These are phyloP conservation scores for Dasyornis broadbenti DNA, from an alignment of 2,113 vertebrate species.

Conservation along the genomic window DNA sequence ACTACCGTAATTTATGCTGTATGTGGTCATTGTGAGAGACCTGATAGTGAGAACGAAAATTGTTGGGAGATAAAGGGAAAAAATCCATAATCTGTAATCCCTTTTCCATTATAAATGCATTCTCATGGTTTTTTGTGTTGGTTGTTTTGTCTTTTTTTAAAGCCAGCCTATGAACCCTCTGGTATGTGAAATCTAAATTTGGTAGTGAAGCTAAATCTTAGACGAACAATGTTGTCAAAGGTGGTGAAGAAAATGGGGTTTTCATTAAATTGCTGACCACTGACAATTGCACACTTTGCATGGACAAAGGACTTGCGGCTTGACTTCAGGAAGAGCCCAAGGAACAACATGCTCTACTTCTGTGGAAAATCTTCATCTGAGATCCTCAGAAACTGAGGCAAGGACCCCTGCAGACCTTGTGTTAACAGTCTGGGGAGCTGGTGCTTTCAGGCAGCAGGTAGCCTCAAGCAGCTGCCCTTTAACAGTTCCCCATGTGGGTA, in stretches of 20 bases:
- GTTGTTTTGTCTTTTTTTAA: neutral
- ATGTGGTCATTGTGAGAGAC: neutral
- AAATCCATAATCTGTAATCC: neutral
- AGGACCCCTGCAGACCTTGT: neutral
- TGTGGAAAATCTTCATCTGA: neutral
- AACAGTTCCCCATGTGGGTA: neutral
- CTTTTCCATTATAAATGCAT: neutral
- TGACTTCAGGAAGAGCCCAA: neutral
- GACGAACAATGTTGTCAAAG: neutral
- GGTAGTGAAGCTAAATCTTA: neutral
- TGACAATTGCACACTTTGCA: neutral
- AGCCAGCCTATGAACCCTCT: neutral
- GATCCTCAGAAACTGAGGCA: neutral
- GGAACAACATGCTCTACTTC: neutral
- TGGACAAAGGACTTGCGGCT: neutral
- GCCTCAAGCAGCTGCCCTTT: neutral
- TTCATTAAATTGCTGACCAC: neutral
- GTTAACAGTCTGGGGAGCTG: neutral
- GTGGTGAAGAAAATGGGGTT: neutral
- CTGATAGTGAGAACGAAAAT: neutral
- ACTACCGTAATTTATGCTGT: neutral
- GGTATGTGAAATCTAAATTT: neutral
- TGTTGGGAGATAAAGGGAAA: neutral
- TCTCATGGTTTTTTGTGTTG: rapidly evolving
- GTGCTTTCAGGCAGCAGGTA: constrained; percentile 4